Evolutionary conservation across 2,888 invertebrate species (phyloP).

Genomic region (Rhabditophanes sp.): DNA sequence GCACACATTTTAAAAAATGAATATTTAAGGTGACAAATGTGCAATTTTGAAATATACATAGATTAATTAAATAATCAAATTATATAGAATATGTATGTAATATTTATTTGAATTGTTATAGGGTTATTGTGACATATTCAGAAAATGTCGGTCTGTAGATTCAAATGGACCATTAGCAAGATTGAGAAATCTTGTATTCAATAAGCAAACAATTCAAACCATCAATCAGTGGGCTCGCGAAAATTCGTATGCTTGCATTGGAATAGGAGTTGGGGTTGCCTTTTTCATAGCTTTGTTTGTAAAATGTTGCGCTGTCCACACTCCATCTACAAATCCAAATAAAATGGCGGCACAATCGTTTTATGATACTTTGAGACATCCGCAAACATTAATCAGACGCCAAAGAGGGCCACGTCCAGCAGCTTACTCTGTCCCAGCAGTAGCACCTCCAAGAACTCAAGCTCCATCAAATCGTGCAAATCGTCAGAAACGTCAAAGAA

Average conservation of each 20-base stretch:
- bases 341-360: slow-evolving; percentile 81
- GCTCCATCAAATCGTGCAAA: too few species aligned
- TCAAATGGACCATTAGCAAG: slow-evolving; percentile 92
- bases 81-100: too few species aligned
- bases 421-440: background rate
- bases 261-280: slow-evolving; percentile 75
- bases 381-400: too few species aligned
- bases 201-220: slow-evolving; percentile 30
- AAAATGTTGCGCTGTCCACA: slow-evolving; percentile 98
- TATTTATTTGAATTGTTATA: too few species aligned
- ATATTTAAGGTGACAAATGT: too few species aligned
- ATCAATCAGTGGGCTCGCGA: slow-evolving; percentile 50
- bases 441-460: too few species aligned
- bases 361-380: slow-evolving; percentile 39
- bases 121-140: slow-evolving; percentile 97
- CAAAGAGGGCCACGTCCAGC: too few species aligned
- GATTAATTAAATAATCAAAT: too few species aligned
- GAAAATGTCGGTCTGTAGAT: slow-evolving; percentile 92
- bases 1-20: too few species aligned
- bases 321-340: slow-evolving; percentile 94
- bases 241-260: slow-evolving; percentile 83
- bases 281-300: slow-evolving; percentile 94
- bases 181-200: slow-evolving; percentile 65
- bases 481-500: too few species aligned
- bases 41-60: too few species aligned